These are phyloP conservation scores for Mythimna albipuncta DNA, from an alignment of 2,888 invertebrate species.

Conservation along the genomic window DNA sequence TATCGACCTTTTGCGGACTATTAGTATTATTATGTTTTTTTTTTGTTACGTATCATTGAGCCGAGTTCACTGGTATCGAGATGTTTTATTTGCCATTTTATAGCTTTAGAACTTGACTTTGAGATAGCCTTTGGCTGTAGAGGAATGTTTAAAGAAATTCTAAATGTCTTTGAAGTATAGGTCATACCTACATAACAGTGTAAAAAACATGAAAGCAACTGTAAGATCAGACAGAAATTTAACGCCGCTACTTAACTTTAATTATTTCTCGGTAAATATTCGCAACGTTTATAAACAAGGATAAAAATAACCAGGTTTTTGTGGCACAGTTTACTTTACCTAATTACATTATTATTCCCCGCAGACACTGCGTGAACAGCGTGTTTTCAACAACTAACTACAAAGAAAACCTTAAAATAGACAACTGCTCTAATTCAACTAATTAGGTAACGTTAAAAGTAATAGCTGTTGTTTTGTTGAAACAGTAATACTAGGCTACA, in stretches of 20 bases:
- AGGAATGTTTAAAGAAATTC: neutral
- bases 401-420: constrained; percentile 1
- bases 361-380: neutral
- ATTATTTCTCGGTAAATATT: constrained; percentile 18
- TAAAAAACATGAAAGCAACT: constrained; percentile 2
- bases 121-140: neutral
- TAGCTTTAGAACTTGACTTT: no score
- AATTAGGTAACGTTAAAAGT: neutral
- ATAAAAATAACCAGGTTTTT: constrained; percentile 15
- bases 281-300: neutral
- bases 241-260: constrained; percentile 10
- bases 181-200: neutral
- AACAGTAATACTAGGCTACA: neutral
- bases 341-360: constrained; percentile 8
- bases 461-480: constrained; percentile 5
- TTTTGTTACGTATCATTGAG: neutral
- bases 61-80: neutral
- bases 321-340: constrained; percentile 36
- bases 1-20: constrained; percentile 35
- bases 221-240: constrained; percentile 22
- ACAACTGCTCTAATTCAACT: neutral
- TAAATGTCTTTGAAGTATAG: neutral
- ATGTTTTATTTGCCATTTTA: neutral
- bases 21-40: neutral
- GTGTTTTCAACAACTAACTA: neutral